Evolutionary conservation across 1,140 invertebrate genomes (phyloP), one percentile per base, ranked within the genome.

Genomic region (Drosophila willistoni): DNA sequence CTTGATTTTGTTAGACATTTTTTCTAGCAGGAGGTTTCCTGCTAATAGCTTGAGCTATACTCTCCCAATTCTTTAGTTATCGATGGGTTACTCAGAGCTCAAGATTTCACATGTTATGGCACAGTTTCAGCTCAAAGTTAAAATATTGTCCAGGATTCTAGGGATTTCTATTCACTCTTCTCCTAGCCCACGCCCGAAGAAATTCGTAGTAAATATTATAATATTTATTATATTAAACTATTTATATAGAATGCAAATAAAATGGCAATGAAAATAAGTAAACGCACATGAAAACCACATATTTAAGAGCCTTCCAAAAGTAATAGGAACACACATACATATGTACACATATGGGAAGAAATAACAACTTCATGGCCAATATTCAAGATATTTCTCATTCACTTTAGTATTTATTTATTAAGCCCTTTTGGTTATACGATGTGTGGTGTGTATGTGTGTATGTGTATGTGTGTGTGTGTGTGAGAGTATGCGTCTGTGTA

Each of bases 341-440:
- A 12, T 36, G 29, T 29, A 29, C 3, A 34, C 7, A 36, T 2
- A 47, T 9, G 14, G 9, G 9, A 12, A 22, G 7, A 17, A 51
- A 22, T 19, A 51, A 22, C 2, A 39, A 39, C 36, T 13, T 13
- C 36, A 22, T 51, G 44, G 44, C 17, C 17, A 51, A 51, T 51
- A 51, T 10, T 22, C 44, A 51, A 39, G 36, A 39, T 12, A 39
- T 22, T 51, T 51, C 19, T n/a, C 44, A 22, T 51, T 51, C 19
- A 51, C 6, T 51, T 51, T 51, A 51, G 44, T 51, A 47, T 47
- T 47, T 47, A 47, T 19, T 47, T 47, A 47, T 47, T 47, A 51
- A 51, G 44, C 44, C 19, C 44, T 51, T 29, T 22, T 51, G 44
- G 41, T 42, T 44, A 17, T n/a, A 17, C 10, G n/a, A 9, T 44